Evolutionary conservation across 1,140 invertebrate genomes (phyloP).

Genomic region (Hesperophylax magnus): DNA sequence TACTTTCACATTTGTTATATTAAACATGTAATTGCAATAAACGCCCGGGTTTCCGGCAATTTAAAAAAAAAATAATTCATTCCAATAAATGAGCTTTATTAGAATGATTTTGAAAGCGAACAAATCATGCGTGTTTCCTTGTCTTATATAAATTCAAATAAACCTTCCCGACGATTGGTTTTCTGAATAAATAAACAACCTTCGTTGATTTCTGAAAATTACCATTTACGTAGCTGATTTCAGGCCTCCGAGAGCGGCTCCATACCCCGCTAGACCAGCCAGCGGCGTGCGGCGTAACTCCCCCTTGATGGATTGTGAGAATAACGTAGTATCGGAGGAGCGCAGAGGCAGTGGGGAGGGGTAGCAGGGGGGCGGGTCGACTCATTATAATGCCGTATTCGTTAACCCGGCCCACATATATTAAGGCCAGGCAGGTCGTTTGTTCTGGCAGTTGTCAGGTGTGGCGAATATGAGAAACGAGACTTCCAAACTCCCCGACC

Average conservation of each 20-base stretch:
- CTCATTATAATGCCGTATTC: constrained; percentile 32
- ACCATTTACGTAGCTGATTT: too few relatives aligned
- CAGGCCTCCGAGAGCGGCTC: too few relatives aligned
- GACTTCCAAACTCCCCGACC: neutral
- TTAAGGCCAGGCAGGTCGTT: neutral
- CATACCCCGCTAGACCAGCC: neutral
- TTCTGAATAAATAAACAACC: neutral
- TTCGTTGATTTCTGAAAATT: neutral
- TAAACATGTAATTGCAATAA: too few relatives aligned
- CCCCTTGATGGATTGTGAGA: neutral
- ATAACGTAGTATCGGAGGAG: neutral
- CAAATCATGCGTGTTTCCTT: too few relatives aligned
- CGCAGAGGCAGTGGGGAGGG: neutral
- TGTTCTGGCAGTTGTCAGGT: constrained; percentile 18
- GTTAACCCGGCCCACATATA: constrained; percentile 4
- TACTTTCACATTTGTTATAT: too few relatives aligned
- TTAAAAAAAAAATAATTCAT: too few relatives aligned
- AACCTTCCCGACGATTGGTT: neutral
- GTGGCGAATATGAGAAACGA: constrained; percentile 11
- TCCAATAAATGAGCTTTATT: too few relatives aligned
- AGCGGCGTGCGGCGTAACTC: neutral
- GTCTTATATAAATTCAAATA: too few relatives aligned
- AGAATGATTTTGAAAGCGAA: too few relatives aligned
- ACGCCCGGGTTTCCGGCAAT: too few relatives aligned
- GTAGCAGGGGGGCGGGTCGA: neutral